phyloP scores from a whole-genome alignment of 2,888 invertebrate genomes.

The Sarcophaga variegata region DNA sequence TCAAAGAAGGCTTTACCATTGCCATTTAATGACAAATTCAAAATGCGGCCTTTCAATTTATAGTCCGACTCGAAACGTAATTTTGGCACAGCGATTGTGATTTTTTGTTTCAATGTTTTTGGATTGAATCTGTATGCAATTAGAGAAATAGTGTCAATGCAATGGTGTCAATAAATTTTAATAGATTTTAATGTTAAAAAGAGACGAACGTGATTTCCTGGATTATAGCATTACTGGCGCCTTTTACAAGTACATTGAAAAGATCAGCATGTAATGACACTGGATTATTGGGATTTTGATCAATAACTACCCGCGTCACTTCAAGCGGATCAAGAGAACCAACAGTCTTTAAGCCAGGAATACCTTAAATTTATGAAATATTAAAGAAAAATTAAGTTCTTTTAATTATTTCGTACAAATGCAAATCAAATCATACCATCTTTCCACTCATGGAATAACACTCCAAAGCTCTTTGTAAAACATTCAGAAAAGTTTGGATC shows the following conservation, averaged over 20 bases:
- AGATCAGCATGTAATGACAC: conserved; percentile 46
- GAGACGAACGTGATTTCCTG: conserved; percentile 32
- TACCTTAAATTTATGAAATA: conserved; percentile 62
- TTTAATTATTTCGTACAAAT: background rate
- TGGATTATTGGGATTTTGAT: conserved; percentile 64
- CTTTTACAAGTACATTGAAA: conserved; percentile 30
- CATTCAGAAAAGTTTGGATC: conserved; percentile 67
- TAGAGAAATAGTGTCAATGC: too few species aligned
- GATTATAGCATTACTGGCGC: conserved; percentile 14
- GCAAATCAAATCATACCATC: conserved; percentile 52
- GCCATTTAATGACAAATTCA: conserved; percentile 85
- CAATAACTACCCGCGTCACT: conserved; percentile 33
- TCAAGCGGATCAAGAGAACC: conserved; percentile 84
- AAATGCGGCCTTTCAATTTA: conserved; percentile 85
- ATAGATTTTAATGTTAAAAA: background rate
- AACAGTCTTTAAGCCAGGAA: conserved; percentile 79
- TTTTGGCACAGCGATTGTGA: conserved; percentile 82
- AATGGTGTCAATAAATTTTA: background rate
- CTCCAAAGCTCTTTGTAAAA: conserved; percentile 66
- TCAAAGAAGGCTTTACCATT: conserved; percentile 83
- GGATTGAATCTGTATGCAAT: conserved; percentile 46
- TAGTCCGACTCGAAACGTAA: conserved; percentile 86
- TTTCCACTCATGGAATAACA: conserved; percentile 61
- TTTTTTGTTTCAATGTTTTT: background rate
- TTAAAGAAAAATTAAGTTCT: background rate